Evolutionary conservation across 2,888 invertebrate species (phyloP).

Genomic region (Miltochrista miniata): DNA sequence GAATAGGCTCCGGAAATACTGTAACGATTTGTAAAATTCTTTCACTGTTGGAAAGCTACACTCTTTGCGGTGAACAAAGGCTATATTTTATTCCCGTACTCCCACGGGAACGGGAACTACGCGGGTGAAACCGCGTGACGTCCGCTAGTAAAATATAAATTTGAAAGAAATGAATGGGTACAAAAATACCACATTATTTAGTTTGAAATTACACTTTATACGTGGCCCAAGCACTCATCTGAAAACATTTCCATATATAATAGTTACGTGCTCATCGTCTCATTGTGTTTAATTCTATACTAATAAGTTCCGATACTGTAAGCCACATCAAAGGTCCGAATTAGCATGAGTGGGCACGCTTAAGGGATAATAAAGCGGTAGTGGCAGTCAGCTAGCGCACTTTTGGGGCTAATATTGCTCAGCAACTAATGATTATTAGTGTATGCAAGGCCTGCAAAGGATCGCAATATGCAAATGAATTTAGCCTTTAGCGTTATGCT

Average conservation of each 20-base stretch:
- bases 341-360: constrained; percentile 77
- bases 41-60: too few relatives aligned
- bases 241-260: constrained; percentile 34
- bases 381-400: constrained; percentile 72
- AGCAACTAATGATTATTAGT: constrained; percentile 77
- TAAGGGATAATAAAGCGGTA: constrained; percentile 76
- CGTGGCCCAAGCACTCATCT: too few relatives aligned
- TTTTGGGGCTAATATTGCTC: constrained; percentile 80
- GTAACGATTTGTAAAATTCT: too few relatives aligned
- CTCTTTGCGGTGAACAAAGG: too few relatives aligned
- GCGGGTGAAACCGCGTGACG: too few relatives aligned
- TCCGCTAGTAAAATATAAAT: too few relatives aligned
- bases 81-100: too few relatives aligned
- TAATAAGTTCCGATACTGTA: constrained; percentile 51
- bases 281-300: constrained; percentile 41
- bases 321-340: constrained; percentile 78
- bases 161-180: too few relatives aligned
- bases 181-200: too few relatives aligned
- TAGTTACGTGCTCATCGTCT: constrained; percentile 29
- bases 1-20: too few relatives aligned
- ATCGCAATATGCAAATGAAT: constrained; percentile 80
- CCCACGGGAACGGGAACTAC: too few relatives aligned
- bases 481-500: constrained; percentile 67
- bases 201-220: too few relatives aligned
- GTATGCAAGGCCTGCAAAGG: constrained; percentile 54